phyloP scores from a whole-genome alignment of 2,113 vertebrate species.

The Ceyx margarethae region DNA sequence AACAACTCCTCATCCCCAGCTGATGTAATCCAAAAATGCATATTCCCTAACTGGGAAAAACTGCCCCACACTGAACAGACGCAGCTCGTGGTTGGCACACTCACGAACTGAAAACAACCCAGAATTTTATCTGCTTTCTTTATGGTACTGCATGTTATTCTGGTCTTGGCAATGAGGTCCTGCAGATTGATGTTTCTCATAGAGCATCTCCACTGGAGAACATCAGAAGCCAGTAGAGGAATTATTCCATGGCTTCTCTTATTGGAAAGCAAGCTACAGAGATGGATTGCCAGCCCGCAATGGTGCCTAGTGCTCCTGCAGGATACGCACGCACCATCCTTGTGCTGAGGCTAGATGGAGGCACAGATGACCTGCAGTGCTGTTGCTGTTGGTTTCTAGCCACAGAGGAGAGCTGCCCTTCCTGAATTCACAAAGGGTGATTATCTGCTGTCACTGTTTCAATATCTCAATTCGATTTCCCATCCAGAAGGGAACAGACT shows the following conservation, averaged over 20 bases:
- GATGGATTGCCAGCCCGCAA: not conserved
- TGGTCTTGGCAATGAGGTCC: not conserved
- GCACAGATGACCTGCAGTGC: slow-evolving; percentile 21
- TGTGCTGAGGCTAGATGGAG: not conserved
- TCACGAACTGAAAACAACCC: not conserved
- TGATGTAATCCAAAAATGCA: not conserved
- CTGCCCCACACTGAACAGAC: not conserved
- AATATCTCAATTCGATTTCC: slow-evolving; percentile 65
- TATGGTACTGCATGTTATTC: not conserved
- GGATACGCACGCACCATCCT: not conserved
- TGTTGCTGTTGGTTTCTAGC: slow-evolving; percentile 23
- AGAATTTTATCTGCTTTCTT: not conserved
- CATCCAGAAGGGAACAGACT: slow-evolving; percentile 30
- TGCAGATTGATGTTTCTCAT: slow-evolving; percentile 1
- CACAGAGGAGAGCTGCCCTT: slow-evolving; percentile 27
- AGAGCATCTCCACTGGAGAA: not conserved
- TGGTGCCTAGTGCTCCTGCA: not conserved
- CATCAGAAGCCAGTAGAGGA: slow-evolving; percentile 23
- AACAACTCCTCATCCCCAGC: not conserved
- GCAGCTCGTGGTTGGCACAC: not conserved
- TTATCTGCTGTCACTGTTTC: slow-evolving; percentile 67
- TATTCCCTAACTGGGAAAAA: not conserved
- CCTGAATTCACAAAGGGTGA: slow-evolving; percentile 36
- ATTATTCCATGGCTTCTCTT: slow-evolving; percentile 12
- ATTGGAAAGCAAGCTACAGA: not conserved